These are phyloP conservation scores for Pseudorasbora parva DNA, from an alignment of 2,113 vertebrate species.

Conservation along the genomic window DNA sequence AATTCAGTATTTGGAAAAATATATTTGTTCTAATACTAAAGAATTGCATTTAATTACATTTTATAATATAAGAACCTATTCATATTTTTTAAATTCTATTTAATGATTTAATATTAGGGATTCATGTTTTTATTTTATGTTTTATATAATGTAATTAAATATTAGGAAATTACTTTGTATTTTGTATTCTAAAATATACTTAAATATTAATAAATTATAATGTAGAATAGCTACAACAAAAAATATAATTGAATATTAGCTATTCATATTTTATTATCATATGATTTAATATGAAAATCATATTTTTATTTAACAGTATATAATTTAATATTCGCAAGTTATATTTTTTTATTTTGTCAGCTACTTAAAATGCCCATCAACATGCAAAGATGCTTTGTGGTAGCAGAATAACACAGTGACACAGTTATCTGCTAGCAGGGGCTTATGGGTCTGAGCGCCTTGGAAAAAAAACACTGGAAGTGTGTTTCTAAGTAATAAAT, in stretches of 20 bases:
- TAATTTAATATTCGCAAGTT: not conserved
- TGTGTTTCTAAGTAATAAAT: conserved; percentile 16
- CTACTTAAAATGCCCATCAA: not conserved
- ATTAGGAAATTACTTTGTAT: not conserved
- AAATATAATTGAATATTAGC: not conserved
- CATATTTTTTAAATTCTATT: too few species aligned
- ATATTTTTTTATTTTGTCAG: not conserved
- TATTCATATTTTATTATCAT: not conserved
- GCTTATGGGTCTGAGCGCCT: not conserved
- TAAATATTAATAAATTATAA: too few species aligned
- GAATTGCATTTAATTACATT: too few species aligned
- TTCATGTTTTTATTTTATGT: too few species aligned
- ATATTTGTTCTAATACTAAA: too few species aligned
- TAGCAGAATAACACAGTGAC: not conserved
- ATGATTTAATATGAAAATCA: too few species aligned
- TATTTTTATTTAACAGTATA: not conserved
- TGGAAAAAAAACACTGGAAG: not conserved
- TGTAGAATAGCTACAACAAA: too few species aligned
- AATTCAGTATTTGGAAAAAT: too few species aligned
- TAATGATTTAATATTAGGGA: too few species aligned
- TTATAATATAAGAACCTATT: too few species aligned
- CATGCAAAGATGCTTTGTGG: not conserved
- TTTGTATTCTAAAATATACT: not conserved
- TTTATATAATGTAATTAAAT: not conserved
- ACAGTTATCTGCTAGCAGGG: too few species aligned